Evolutionary conservation across 2,113 vertebrate genomes (phyloP).

Genomic region (Poeciliopsis prolifica): DNA sequence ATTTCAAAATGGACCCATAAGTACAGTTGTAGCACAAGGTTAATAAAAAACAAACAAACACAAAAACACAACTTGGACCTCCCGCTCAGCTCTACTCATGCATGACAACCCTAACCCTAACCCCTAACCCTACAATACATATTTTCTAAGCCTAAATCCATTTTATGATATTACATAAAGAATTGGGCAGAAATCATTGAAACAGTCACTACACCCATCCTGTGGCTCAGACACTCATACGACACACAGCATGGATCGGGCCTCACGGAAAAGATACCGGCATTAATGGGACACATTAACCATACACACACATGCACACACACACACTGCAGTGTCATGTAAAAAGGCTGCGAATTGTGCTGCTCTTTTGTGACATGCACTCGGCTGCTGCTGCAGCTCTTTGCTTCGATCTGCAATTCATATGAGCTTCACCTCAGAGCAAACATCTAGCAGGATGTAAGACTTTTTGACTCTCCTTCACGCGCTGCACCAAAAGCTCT

Average conservation of each 20-base stretch:
- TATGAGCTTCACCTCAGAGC: slow-evolving; percentile 56
- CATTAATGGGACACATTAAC: slow-evolving; percentile 15
- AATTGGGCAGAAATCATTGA: neutral
- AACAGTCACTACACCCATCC: neutral
- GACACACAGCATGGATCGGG: neutral
- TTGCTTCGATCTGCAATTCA: slow-evolving; percentile 43
- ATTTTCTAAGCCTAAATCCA: neutral
- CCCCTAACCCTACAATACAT: no score
- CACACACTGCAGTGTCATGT: slow-evolving; percentile 19
- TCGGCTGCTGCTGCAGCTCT: slow-evolving; percentile 49
- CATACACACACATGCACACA: slow-evolving; percentile 7
- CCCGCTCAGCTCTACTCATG: neutral
- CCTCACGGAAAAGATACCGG: slow-evolving; percentile 2
- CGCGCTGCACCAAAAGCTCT: neutral
- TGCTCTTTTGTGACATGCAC: slow-evolving; percentile 36
- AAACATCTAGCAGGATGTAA: slow-evolving; percentile 16
- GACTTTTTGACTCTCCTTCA: slow-evolving; percentile 11
- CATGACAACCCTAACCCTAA: no score
- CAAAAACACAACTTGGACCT: neutral
- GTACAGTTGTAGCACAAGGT: no score
- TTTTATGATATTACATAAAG: neutral
- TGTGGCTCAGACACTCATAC: neutral
- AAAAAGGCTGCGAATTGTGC: slow-evolving; percentile 31
- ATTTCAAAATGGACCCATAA: neutral
- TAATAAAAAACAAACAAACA: neutral